These are phyloP conservation scores for Peromyscus californicus DNA, from an alignment of 2,113 vertebrate genomes.

Conservation along the genomic window DNA sequence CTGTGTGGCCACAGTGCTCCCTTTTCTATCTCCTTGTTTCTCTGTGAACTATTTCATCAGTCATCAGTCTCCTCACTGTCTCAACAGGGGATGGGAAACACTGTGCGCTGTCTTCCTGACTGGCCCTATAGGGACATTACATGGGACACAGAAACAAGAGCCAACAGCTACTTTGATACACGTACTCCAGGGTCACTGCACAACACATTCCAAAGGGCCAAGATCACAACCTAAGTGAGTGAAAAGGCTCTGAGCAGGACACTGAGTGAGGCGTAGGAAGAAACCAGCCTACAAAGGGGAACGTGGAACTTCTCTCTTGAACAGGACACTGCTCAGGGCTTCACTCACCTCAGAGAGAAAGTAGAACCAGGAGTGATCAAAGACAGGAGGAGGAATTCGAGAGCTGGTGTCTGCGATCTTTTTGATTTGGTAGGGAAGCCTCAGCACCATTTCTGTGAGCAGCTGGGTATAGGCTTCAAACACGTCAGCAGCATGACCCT, in stretches of 20 bases:
- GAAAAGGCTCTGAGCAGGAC: not conserved
- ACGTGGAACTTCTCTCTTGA: not conserved
- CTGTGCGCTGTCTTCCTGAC: not conserved
- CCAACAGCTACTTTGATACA: not conserved
- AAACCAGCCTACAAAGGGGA: not conserved
- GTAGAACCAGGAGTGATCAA: conserved; percentile 99
- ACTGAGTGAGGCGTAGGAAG: not conserved
- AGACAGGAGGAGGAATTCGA: conserved; percentile 96
- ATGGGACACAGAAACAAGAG: not conserved
- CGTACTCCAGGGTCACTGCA: not conserved
- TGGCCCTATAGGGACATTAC: not conserved
- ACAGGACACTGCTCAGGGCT: not conserved
- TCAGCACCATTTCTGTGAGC: conserved; percentile 98
- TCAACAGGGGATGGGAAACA: not conserved
- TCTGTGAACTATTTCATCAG: not conserved
- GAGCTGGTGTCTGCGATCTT: conserved; percentile 98
- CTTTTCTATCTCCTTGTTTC: not conserved
- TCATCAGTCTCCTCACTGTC: not conserved
- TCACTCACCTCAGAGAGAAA: conserved; percentile 95
- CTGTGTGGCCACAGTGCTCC: not conserved
- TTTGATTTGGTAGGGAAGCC: conserved; percentile 99
- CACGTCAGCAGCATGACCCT: conserved; percentile 99
- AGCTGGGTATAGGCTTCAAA: conserved; percentile 99
- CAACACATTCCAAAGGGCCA: not conserved
- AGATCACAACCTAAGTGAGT: not conserved